phyloP scores from a whole-genome alignment of 2,888 invertebrate species.

The Cenopis cana region DNA sequence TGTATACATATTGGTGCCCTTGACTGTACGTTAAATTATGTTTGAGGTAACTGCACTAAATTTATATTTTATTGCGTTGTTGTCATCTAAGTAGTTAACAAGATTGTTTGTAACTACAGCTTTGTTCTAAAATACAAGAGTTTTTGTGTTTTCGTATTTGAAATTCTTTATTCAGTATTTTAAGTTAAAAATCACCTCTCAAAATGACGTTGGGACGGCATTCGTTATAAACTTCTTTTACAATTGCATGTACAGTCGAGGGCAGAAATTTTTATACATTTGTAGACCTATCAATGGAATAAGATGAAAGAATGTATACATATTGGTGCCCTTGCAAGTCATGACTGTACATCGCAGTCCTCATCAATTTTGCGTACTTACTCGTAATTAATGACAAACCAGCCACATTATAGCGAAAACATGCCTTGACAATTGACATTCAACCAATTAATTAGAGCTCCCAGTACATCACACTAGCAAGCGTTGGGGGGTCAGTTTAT shows the following conservation, averaged over 20 bases:
- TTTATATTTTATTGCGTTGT: no score
- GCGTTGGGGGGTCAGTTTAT: slow-evolving; percentile 1
- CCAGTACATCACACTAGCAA: background rate
- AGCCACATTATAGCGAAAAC: slow-evolving; percentile 16
- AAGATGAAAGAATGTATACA: no score
- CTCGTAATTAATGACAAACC: slow-evolving; percentile 23
- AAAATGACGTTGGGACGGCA: background rate
- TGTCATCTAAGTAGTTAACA: background rate
- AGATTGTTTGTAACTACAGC: background rate
- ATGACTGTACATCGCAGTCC: background rate
- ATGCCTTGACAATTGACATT: slow-evolving; percentile 2
- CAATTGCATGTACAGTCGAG: no score
- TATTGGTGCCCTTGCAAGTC: no score
- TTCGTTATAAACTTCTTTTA: background rate
- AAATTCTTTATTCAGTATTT: background rate
- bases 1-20: no score
- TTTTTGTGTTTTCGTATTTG: background rate
- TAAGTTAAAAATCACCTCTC: background rate
- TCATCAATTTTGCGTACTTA: slow-evolving; percentile 1
- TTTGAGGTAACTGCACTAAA: no score
- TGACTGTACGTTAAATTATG: no score
- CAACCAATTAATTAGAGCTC: background rate
- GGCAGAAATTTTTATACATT: no score
- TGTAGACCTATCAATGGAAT: no score
- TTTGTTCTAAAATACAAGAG: background rate